Percentiles rank a stretch among this genome's conserved stretches.
phyloP scores from a whole-genome alignment of 2,888 invertebrate species.

The Biston stratarius region DNA sequence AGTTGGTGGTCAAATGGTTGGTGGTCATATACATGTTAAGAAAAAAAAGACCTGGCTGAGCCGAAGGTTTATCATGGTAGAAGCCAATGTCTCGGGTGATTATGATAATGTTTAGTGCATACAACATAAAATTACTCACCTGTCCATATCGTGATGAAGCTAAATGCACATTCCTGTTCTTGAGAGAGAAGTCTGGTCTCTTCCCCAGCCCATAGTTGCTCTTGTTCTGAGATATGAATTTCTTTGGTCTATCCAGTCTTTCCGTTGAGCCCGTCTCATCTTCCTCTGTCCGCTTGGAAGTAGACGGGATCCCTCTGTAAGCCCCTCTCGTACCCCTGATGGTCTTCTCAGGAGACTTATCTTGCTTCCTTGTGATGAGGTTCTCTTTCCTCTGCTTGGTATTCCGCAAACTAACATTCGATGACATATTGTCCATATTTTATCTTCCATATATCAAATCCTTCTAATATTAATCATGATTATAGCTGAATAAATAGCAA shows the following conservation, averaged over 20 bases:
- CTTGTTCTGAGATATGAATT: constrained; percentile 80
- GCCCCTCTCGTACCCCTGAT: constrained; percentile 80
- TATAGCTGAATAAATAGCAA: constrained; percentile 60
- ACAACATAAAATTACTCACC: constrained; percentile 60
- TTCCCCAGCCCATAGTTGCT: constrained; percentile 79
- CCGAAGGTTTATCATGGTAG: too few species aligned
- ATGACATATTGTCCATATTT: constrained; percentile 83
- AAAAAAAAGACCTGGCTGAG: too few species aligned
- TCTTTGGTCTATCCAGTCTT: constrained; percentile 83
- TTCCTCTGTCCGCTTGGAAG: constrained; percentile 78
- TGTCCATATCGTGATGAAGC: constrained; percentile 82
- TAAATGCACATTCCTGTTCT: constrained; percentile 82
- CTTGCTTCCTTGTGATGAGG: constrained; percentile 82
- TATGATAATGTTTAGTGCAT: too few species aligned
- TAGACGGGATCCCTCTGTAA: constrained; percentile 76
- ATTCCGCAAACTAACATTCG: constrained; percentile 75
- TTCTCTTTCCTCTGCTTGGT: constrained; percentile 82
- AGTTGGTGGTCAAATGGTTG: too few species aligned
- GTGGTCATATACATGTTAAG: too few species aligned
- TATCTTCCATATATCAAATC: constrained; percentile 56
- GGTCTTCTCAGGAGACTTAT: constrained; percentile 83
- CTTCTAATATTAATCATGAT: constrained; percentile 49
- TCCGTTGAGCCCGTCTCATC: constrained; percentile 77
- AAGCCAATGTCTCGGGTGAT: too few species aligned
- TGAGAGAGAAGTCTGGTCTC: constrained; percentile 80